Evolutionary conservation across 2,888 invertebrate species (phyloP).

Genomic region (Patella ulyssiponensis): DNA sequence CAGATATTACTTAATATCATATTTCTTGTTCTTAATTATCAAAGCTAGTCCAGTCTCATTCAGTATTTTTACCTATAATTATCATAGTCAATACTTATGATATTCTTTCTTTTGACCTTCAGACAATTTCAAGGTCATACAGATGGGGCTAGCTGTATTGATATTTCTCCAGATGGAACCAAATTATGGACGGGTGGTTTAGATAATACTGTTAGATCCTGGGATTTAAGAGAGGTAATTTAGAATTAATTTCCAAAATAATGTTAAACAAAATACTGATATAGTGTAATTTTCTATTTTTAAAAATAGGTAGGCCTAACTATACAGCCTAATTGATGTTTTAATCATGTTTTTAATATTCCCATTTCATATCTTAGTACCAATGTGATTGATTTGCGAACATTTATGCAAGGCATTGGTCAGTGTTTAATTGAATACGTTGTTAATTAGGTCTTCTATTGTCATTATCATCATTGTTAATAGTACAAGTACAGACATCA

Average conservation of each 20-base stretch:
- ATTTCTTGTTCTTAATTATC: neutral
- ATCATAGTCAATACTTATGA: neutral
- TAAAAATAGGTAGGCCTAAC: no score
- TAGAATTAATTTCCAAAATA: neutral
- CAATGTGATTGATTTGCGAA: no score
- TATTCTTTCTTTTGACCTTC: neutral
- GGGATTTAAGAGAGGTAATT: constrained; percentile 86
- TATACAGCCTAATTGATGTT: no score
- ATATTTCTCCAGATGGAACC: constrained; percentile 89
- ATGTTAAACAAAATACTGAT: neutral
- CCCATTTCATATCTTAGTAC: no score
- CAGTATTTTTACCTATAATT: neutral
- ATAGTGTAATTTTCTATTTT: no score
- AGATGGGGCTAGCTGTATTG: constrained; percentile 96
- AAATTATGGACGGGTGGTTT: constrained; percentile 96
- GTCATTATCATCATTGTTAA: no score
- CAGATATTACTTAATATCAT: no score
- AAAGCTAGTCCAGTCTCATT: neutral
- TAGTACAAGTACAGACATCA: no score
- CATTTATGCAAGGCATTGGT: no score
- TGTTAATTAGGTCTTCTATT: no score
- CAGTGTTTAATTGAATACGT: no score
- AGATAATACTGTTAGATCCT: constrained; percentile 93
- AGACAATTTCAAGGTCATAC: constrained; percentile 84
- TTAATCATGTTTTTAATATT: no score